A percentile compares a stretch with the other conserved stretches of the same genome.
These are phyloP conservation scores for Coracias cyanogaster DNA, from an alignment of 2,797 vertebrate species.

Conservation along the genomic window DNA sequence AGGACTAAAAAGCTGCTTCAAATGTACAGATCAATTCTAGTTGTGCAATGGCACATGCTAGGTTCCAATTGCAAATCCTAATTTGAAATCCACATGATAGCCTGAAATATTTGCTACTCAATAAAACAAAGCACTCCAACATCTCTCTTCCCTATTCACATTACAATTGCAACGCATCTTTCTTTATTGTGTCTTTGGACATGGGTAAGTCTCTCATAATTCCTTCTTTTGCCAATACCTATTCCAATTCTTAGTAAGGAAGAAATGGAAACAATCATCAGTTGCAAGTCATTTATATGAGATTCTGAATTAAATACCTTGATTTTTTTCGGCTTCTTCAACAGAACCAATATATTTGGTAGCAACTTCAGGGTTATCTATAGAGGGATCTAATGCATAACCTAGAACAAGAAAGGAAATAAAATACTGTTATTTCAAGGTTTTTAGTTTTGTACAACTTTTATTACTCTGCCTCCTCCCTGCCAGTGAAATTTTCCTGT, in stretches of 20 bases:
- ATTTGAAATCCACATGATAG: background rate
- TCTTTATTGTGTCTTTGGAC: background rate
- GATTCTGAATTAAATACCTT: constrained; percentile 84
- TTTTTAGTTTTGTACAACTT: background rate
- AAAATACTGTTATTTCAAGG: background rate
- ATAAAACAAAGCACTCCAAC: background rate
- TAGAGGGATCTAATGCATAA: constrained; percentile 96
- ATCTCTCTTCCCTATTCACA: background rate
- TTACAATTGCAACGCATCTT: background rate
- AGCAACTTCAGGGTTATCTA: constrained; percentile 87
- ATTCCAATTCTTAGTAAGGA: background rate
- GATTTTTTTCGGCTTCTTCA: constrained; percentile 97
- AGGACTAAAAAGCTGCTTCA: background rate
- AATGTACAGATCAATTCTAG: background rate
- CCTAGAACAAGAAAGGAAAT: constrained; percentile 78
- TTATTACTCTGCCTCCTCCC: background rate
- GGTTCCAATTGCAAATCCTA: background rate
- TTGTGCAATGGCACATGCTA: background rate
- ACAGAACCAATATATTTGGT: constrained; percentile 92
- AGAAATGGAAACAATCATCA: background rate
- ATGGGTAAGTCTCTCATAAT: background rate
- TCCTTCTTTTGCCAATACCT: background rate
- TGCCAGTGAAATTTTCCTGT: background rate
- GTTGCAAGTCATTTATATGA: background rate
- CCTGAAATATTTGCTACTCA: background rate